A percentile compares a stretch with the other conserved stretches of the same genome.
These are phyloP conservation scores for Ochropacha duplaris DNA, from an alignment of 2,888 invertebrate species.

Conservation along the genomic window DNA sequence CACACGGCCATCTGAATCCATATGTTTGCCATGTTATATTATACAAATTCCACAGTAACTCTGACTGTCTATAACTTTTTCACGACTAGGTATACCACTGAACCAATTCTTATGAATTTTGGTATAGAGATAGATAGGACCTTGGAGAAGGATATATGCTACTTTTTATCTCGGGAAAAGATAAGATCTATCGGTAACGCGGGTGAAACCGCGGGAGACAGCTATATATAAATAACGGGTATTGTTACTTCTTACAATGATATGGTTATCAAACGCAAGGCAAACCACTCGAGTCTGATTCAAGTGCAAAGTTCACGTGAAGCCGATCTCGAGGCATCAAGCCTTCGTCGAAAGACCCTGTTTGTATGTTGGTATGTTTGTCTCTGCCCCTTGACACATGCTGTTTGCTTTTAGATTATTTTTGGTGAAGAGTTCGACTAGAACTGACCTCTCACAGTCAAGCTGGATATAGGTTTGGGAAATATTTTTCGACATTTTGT, in stretches of 20 bases:
- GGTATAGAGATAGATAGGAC: too few relatives aligned
- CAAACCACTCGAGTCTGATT: conserved; percentile 46
- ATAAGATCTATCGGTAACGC: too few relatives aligned
- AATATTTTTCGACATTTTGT: neutral
- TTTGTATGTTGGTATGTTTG: conserved; percentile 43
- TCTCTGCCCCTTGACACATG: conserved; percentile 56
- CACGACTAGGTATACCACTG: too few relatives aligned
- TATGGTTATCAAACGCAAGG: conserved; percentile 46
- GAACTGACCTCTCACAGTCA: neutral
- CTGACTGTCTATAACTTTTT: too few relatives aligned
- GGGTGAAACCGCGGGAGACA: too few relatives aligned
- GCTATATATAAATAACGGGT: neutral
- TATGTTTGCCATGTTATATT: too few relatives aligned
- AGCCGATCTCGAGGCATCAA: conserved; percentile 8
- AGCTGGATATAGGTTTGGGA: neutral
- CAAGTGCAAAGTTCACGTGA: conserved; percentile 42
- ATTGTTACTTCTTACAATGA: conserved; percentile 15
- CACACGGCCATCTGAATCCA: too few relatives aligned
- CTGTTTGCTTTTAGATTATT: conserved; percentile 71
- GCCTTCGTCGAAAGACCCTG: conserved; percentile 27
- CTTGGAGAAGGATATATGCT: too few relatives aligned
- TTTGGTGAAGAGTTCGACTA: conserved; percentile 27
- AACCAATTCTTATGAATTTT: too few relatives aligned
- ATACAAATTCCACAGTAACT: too few relatives aligned
- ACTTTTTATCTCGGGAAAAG: too few relatives aligned